Evolutionary conservation across 2,888 invertebrate species (phyloP), one percentile per base, ranked within the genome.

Genomic region (Philonicus albiceps): DNA sequence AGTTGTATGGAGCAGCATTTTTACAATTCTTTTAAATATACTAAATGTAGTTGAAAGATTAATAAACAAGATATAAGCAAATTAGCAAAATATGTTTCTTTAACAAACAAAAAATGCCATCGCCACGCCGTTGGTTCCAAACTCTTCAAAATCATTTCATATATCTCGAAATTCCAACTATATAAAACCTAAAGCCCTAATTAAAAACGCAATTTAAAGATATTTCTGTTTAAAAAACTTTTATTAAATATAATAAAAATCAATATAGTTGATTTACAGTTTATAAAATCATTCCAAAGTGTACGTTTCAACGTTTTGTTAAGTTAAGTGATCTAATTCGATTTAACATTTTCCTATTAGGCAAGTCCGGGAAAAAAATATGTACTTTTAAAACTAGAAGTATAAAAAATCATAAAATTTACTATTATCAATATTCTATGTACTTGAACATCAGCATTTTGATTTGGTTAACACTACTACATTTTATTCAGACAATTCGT

Each of bases 221-320:
- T 27, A 0, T 19, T 22, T 64, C 53, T 31, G 64, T 64, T 83
- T 64, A 83, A 83, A 83, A 83, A 64, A 37, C 55, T 34, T 64
- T 83, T 83, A 83, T 83, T 83, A 30, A 83, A 34, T 64, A 34
- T 64, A 34, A 83, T 83, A 83, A 64, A 83, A 64, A 83, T 55
- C 19, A 83, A 83, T 83, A 64, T 64, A 34, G 37, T 83, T 64
- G 80, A 80, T 80, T 80, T 43, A 78, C 78, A 78, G 78, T 78
- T 78, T 78, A 78, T 78, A 78, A 78, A 78, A 78, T 43, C 49
- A 78, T 78, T 78, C 78, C 49, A 49, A 78, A 76, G 49, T 49
- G 27, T 78, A 78, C 34, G 22, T 78, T 43, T 78, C 78, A 78
- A 49, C 27, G 49, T 27, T 76, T 76, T 78, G 78, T 78, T 43